Evolutionary conservation across 2,113 vertebrate species (phyloP).

Genomic region (Pica pica): DNA sequence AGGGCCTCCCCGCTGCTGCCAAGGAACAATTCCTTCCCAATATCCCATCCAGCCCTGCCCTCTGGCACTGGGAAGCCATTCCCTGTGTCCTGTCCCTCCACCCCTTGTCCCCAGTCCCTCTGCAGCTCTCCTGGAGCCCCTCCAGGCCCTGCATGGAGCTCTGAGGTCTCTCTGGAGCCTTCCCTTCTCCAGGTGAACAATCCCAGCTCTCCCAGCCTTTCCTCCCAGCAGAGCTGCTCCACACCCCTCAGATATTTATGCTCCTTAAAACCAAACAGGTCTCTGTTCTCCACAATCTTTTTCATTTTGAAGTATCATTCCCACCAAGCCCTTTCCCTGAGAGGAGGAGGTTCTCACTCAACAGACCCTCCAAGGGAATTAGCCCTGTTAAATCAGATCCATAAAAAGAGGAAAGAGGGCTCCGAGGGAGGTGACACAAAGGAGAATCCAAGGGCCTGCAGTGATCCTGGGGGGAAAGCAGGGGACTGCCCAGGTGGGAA

Average conservation of each 20-base stretch:
- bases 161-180: neutral
- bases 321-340: neutral
- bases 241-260: neutral
- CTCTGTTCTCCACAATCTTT: neutral
- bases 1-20: neutral
- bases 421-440: neutral
- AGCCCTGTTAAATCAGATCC: neutral
- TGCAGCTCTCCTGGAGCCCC: neutral
- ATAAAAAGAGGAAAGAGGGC: neutral
- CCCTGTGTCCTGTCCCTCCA: neutral
- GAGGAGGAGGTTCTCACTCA: neutral
- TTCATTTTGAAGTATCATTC: neutral
- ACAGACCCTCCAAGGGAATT: neutral
- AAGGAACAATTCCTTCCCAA: neutral
- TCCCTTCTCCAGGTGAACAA: accelerated
- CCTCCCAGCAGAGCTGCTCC: neutral
- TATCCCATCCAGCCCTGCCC: neutral
- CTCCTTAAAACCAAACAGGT: neutral
- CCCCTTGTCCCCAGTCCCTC: neutral
- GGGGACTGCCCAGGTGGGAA: neutral
- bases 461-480: neutral
- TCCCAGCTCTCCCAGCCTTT: neutral
- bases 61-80: neutral
- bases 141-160: accelerated
- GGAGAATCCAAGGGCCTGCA: neutral